These are phyloP conservation scores for Artemia sinica DNA, from an alignment of 2,888 invertebrate genomes.

Conservation along the genomic window DNA sequence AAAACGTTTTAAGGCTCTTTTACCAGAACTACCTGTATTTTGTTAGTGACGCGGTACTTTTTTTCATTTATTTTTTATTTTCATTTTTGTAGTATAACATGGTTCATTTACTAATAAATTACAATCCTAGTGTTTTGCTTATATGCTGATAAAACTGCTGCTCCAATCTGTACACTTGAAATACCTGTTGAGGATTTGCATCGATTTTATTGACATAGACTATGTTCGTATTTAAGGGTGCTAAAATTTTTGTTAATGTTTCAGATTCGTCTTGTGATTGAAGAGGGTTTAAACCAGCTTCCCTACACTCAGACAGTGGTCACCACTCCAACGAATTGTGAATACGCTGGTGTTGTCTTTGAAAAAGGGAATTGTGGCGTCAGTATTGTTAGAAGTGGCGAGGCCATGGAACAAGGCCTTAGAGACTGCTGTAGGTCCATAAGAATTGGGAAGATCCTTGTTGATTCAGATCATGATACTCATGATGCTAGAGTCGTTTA, in stretches of 20 bases:
- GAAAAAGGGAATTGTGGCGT: constrained; percentile 97
- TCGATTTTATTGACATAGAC: neutral
- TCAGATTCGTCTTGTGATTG: constrained; percentile 81
- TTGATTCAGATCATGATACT: constrained; percentile 88
- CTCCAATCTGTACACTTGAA: neutral
- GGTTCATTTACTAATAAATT: too few relatives aligned
- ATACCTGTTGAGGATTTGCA: neutral
- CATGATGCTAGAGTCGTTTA: constrained; percentile 93
- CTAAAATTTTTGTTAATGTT: constrained; percentile 25
- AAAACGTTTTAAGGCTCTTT: too few relatives aligned
- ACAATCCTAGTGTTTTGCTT: too few relatives aligned
- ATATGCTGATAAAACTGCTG: too few relatives aligned
- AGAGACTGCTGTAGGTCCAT: constrained; percentile 96
- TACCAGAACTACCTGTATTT: too few relatives aligned
- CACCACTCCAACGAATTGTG: constrained; percentile 76
- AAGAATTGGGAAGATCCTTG: constrained; percentile 91
- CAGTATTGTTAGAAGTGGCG: constrained; percentile 65
- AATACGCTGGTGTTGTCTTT: constrained; percentile 81
- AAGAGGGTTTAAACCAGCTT: constrained; percentile 89
- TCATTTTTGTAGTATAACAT: too few relatives aligned
- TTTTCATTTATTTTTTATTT: too few relatives aligned
- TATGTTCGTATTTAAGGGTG: neutral
- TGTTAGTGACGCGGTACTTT: too few relatives aligned
- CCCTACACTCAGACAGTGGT: constrained; percentile 82
- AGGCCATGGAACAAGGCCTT: constrained; percentile 90